Evolutionary conservation across 1,140 invertebrate species (phyloP).

Genomic region (Philaenus spumarius): DNA sequence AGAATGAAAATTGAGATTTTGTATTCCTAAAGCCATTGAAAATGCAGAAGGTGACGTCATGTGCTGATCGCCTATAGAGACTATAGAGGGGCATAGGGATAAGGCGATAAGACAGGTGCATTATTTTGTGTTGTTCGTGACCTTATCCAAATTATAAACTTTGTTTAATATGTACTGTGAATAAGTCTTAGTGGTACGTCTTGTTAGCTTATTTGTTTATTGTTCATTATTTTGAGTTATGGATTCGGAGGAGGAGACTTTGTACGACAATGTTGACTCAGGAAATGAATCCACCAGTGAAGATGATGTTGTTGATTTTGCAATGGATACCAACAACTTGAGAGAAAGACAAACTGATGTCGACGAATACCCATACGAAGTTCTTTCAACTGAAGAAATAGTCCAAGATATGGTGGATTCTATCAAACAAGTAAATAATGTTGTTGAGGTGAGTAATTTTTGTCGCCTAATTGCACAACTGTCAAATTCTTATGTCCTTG

Average conservation of each 20-base stretch:
- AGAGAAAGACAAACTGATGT: constrained; percentile 69
- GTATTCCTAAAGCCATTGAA: constrained; percentile 3
- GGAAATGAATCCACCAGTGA: constrained; percentile 87
- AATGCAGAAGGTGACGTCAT: constrained; percentile 15
- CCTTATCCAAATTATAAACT: constrained; percentile 18
- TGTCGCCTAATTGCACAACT: neutral
- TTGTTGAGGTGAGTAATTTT: constrained; percentile 61
- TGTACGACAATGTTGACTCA: constrained; percentile 80
- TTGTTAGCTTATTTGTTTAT: constrained; percentile 5
- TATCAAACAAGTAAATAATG: constrained; percentile 90
- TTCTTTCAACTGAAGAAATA: constrained; percentile 91
- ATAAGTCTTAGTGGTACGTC: neutral
- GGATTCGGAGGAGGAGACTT: constrained; percentile 86
- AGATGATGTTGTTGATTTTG: constrained; percentile 88
- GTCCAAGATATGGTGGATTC: constrained; percentile 95
- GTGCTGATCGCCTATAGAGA: neutral
- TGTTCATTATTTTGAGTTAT: constrained; percentile 41
- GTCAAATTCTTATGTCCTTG: constrained; percentile 15
- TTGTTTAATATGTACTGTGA: constrained; percentile 2
- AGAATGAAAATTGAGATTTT: neutral
- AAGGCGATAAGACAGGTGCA: constrained; percentile 16
- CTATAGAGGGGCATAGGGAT: neutral
- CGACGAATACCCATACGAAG: constrained; percentile 91
- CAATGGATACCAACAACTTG: constrained; percentile 70
- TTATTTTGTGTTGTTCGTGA: constrained; percentile 16